Percentiles rank a stretch among this genome's conserved stretches.
Conservation (phyloP, 2,888 invertebrate species). For the Rhopalosiphum nymphaeae region DNA sequence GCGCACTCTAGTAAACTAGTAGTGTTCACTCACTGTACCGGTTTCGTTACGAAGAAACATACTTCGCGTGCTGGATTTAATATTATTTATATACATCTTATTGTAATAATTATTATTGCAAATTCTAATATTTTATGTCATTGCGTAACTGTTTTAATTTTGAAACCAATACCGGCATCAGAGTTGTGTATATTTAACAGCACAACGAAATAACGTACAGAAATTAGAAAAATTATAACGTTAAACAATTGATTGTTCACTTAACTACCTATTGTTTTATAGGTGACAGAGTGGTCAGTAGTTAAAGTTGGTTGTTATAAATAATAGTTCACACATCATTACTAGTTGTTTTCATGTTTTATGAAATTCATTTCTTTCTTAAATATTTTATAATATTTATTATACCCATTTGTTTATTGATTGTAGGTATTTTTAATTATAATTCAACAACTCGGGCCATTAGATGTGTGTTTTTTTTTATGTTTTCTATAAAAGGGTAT, state of each 20-base stretch:
- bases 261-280: neutral
- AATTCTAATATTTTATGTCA: neutral
- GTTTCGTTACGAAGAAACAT: neutral
- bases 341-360: neutral
- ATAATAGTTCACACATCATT: neutral
- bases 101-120: neutral
- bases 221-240: neutral
- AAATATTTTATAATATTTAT: neutral
- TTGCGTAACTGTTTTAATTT: neutral
- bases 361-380: neutral
- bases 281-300: neutral
- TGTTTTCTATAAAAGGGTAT: no score
- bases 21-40: neutral
- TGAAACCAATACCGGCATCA: neutral
- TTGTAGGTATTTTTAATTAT: no score
- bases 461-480: no score
- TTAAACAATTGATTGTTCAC: neutral
- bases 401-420: neutral
- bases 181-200: neutral
- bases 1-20: neutral
- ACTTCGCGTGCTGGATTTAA: neutral
- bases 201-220: neutral
- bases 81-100: neutral
- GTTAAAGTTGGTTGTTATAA: neutral
- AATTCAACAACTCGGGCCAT: no score